Percentiles rank a stretch among this genome's conserved stretches.
phyloP scores from a whole-genome alignment of 37 sponge, comb jelly and placozoan species.

The Crambe crambe region DNA sequence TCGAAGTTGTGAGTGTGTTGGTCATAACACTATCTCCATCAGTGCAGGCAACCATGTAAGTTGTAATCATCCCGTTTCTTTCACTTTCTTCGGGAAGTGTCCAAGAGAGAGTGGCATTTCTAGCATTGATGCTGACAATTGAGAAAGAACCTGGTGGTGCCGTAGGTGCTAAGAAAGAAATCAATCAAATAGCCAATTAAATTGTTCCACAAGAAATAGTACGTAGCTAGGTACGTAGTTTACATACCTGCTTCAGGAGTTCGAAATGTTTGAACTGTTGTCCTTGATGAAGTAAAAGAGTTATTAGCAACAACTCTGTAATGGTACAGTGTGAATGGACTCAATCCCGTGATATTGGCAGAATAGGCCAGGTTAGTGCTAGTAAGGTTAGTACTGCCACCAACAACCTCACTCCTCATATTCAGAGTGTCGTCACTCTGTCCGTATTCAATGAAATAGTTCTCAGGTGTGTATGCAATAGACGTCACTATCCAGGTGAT shows the following conservation, averaged over 20 bases:
- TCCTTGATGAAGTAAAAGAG: background rate
- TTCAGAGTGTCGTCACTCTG: background rate
- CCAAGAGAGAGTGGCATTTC: slow-evolving; percentile 23
- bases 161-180: slow-evolving; percentile 7
- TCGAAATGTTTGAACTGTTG: background rate
- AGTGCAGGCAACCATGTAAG: background rate
- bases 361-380: background rate
- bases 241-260: slow-evolving; percentile 20
- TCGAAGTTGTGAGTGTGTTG: background rate
- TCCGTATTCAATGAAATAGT: slow-evolving; percentile 24
- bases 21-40: background rate
- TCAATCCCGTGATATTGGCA: background rate
- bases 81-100: background rate
- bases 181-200: no score
- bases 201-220: no score
- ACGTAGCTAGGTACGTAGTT: background rate
- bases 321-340: slow-evolving; percentile 20
- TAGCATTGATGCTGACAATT: background rate
- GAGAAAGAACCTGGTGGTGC: slow-evolving; percentile 3
- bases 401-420: slow-evolving; percentile 7
- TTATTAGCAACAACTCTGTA: slow-evolving; percentile 21
- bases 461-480: slow-evolving; percentile 28
- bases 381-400: slow-evolving; percentile 13
- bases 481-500: slow-evolving; percentile 20
- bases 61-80: slow-evolving; percentile 14